Conservation (phyloP, 1,140 invertebrate species). For the Cotesia typhae region DNA sequence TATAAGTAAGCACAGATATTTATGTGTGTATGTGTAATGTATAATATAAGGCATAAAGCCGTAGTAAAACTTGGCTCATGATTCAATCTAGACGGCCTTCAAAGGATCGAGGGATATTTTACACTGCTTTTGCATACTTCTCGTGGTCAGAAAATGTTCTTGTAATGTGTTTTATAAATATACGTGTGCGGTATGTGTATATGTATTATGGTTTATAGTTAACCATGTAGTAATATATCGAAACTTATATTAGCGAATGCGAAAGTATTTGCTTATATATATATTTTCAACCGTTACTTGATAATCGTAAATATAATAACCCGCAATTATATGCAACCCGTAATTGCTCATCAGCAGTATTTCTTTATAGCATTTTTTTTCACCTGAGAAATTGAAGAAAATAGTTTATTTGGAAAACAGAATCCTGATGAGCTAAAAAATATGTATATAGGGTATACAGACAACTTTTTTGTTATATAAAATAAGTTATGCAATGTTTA, state of each 20-base stretch:
- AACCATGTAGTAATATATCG: neutral
- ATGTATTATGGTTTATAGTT: constrained; percentile 1
- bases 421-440: too few relatives aligned
- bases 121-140: constrained; percentile 28
- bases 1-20: neutral
- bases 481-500: too few relatives aligned
- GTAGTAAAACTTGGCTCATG: constrained; percentile 6
- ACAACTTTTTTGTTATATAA: too few relatives aligned
- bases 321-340: neutral
- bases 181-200: neutral
- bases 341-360: neutral
- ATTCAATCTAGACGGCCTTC: constrained; percentile 30
- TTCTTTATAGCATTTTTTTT: too few relatives aligned
- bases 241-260: constrained; percentile 11
- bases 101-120: constrained; percentile 29
- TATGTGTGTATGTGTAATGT: neutral
- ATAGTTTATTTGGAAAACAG: too few relatives aligned
- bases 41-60: neutral
- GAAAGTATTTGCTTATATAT: constrained; percentile 15
- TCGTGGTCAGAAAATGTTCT: constrained; percentile 1
- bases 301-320: constrained; percentile 16
- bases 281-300: constrained; percentile 19
- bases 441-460: too few relatives aligned
- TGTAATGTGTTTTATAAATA: neutral
- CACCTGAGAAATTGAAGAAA: too few relatives aligned